phyloP scores from a whole-genome alignment of 2,113 vertebrate genomes.

The Loxodonta africana region DNA sequence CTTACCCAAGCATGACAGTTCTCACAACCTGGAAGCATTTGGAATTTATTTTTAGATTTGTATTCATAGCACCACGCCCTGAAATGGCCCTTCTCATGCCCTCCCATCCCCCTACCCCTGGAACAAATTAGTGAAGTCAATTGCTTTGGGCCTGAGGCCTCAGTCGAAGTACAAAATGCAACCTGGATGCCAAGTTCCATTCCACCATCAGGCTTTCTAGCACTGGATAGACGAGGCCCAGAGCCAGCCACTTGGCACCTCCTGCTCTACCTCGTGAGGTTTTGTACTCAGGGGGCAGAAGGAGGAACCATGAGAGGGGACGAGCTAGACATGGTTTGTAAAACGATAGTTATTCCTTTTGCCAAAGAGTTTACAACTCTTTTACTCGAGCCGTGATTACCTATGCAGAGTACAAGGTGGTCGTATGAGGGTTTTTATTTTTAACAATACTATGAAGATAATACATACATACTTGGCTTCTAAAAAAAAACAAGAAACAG shows the following conservation, averaged over 20 bases:
- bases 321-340: neutral
- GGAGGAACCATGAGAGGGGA: neutral
- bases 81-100: neutral
- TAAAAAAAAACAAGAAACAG: too few relatives aligned
- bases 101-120: neutral
- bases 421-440: neutral
- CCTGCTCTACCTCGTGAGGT: accelerated
- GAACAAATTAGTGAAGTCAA: neutral
- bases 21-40: neutral
- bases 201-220: accelerated
- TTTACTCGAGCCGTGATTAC: neutral
- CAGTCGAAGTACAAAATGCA: neutral
- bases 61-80: neutral
- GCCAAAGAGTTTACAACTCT: neutral
- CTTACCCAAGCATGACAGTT: neutral
- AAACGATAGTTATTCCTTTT: neutral
- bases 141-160: neutral
- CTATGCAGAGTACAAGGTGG: neutral
- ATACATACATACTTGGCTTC: neutral
- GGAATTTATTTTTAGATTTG: neutral
- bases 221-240: neutral
- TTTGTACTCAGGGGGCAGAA: accelerated
- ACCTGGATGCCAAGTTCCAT: neutral
- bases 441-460: neutral
- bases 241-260: neutral